Evolutionary conservation across 2,888 invertebrate genomes (phyloP).

Genomic region (Oxyteleia sp.): DNA sequence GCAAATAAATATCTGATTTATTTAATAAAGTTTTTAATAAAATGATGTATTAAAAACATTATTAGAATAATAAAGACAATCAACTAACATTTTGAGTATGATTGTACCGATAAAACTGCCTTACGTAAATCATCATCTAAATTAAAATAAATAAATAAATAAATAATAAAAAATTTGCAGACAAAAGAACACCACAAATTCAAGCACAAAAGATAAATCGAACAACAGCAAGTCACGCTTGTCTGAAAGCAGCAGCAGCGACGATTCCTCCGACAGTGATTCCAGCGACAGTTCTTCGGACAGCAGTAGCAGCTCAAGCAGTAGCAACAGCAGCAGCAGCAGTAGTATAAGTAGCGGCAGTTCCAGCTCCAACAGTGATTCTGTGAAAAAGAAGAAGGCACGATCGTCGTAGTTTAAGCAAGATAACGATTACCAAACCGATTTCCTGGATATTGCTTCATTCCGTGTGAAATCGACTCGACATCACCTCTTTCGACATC

Average conservation of each 20-base stretch:
- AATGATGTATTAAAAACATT: too few relatives aligned
- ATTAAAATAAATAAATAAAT: too few relatives aligned
- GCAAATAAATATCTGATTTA: too few relatives aligned
- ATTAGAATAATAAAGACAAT: too few relatives aligned
- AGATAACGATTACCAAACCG: background rate
- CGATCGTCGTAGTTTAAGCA: conserved; percentile 30
- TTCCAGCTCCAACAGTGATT: conserved; percentile 45
- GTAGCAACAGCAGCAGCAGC: conserved; percentile 73
- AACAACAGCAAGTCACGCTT: conserved; percentile 74
- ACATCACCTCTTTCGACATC: background rate
- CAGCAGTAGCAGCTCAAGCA: conserved; percentile 77
- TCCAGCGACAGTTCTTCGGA: conserved; percentile 72
- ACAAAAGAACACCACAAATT: conserved; percentile 6
- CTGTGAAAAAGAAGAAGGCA: conserved; percentile 64
- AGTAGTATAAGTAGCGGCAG: conserved; percentile 56
- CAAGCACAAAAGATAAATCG: conserved; percentile 60
- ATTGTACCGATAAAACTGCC: too few relatives aligned
- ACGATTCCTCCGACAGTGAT: conserved; percentile 75
- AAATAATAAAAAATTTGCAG: too few relatives aligned
- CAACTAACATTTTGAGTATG: too few relatives aligned
- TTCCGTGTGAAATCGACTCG: background rate
- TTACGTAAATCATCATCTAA: too few relatives aligned
- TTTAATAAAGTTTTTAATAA: too few relatives aligned
- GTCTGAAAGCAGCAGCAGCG: conserved; percentile 69
- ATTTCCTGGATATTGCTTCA: background rate